phyloP scores from a whole-genome alignment of 1,140 invertebrate genomes.

The Lamellibrachia luymesi region DNA sequence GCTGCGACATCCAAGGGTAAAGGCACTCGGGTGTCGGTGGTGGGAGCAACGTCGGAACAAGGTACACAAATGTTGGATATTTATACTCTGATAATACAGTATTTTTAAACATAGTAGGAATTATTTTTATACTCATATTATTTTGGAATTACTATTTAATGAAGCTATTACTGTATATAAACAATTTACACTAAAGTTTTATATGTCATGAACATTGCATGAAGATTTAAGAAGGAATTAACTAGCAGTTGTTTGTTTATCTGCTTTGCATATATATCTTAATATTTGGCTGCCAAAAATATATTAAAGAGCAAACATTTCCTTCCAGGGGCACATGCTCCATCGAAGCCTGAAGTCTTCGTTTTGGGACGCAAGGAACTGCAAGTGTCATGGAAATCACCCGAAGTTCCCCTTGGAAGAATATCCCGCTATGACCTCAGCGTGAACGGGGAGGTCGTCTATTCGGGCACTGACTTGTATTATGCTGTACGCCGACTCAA shows the following conservation, averaged over 20 bases:
- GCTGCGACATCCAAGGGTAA: not conserved
- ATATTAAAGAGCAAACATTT: not conserved
- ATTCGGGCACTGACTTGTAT: conserved; percentile 52
- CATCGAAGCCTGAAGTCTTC: conserved; percentile 50
- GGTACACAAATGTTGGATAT: conserved; percentile 27
- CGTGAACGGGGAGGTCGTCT: conserved; percentile 50
- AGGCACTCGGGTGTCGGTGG: conserved; percentile 31
- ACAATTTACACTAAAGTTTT: not conserved
- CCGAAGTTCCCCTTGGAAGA: conserved; percentile 50
- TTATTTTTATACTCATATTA: too few species aligned
- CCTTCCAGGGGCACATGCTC: conserved; percentile 49
- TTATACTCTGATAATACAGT: not conserved
- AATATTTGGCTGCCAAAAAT: not conserved
- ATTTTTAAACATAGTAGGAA: too few species aligned
- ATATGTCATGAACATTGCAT: too few species aligned
- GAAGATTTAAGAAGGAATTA: not conserved
- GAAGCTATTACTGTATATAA: not conserved
- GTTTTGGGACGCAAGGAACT: conserved; percentile 54
- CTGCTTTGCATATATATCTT: not conserved
- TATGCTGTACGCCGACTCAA: conserved; percentile 42
- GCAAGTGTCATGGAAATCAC: conserved; percentile 50
- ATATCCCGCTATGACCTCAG: conserved; percentile 53
- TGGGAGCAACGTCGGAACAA: conserved; percentile 43
- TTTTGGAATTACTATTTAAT: too few species aligned
- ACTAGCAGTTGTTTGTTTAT: too few species aligned